Evolutionary conservation across 2,113 vertebrate species (phyloP).

Genomic region (Hiodon tergisus): DNA sequence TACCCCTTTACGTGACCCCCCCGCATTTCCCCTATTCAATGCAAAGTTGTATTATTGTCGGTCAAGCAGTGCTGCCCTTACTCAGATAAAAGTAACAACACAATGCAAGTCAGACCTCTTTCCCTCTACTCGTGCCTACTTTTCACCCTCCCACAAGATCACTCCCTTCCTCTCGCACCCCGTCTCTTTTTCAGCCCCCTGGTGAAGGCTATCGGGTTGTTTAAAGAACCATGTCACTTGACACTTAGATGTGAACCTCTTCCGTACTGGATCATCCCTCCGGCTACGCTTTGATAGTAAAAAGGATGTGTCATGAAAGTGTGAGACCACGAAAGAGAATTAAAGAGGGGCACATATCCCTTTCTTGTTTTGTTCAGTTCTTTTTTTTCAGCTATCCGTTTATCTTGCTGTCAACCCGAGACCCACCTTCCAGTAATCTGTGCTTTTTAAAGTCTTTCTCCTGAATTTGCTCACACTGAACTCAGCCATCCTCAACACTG

Average conservation of each 20-base stretch:
- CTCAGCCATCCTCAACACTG: too few species aligned
- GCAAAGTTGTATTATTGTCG: conserved; percentile 24
- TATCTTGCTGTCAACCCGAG: too few species aligned
- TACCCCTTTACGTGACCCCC: neutral
- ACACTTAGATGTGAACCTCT: conserved; percentile 34
- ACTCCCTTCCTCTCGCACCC: conserved; percentile 32
- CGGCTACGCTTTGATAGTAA: conserved; percentile 40
- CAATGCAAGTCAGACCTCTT: conserved; percentile 32
- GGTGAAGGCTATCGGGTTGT: conserved; percentile 32
- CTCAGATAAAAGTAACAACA: conserved; percentile 25
- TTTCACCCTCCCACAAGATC: conserved; percentile 25
- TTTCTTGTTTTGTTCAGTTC: neutral
- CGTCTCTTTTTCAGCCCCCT: conserved; percentile 30
- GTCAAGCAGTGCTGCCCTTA: neutral
- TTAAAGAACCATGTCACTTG: conserved; percentile 43
- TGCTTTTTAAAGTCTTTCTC: too few species aligned
- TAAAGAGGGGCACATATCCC: conserved; percentile 1
- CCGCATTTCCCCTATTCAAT: conserved; percentile 13
- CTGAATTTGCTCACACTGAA: too few species aligned
- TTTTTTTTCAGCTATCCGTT: neutral
- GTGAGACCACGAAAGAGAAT: neutral
- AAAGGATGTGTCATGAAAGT: conserved; percentile 28
- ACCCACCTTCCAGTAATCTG: too few species aligned
- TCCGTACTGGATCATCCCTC: conserved; percentile 29
- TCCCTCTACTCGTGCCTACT: conserved; percentile 40